phyloP scores from a whole-genome alignment of 2,797 vertebrate genomes.

The Choloepus didactylus region DNA sequence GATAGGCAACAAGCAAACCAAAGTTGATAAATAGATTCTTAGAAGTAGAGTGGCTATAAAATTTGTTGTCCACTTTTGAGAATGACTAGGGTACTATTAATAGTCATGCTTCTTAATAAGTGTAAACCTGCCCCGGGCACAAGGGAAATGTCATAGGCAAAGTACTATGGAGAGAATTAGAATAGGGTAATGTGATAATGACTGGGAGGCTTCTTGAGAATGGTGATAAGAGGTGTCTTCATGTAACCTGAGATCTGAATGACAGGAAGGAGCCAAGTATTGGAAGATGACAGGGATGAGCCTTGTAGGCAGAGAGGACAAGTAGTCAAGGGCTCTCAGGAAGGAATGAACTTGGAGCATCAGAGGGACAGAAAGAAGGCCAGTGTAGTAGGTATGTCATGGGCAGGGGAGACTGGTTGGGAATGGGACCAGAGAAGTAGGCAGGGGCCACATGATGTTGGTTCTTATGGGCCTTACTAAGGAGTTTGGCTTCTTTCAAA shows the following conservation, averaged over 20 bases:
- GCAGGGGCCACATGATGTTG: not conserved
- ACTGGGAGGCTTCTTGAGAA: constrained; percentile 25
- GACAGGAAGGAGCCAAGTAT: constrained; percentile 41
- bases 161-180: not conserved
- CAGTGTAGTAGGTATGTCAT: not conserved
- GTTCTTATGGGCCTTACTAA: not conserved
- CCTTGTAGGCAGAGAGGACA: constrained; percentile 2
- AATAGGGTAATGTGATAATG: not conserved
- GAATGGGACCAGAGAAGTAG: not conserved
- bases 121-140: not conserved
- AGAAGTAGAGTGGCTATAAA: not conserved
- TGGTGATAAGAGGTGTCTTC: constrained; percentile 7
- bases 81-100: not conserved
- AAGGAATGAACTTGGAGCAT: not conserved
- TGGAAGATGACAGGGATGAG: not conserved
- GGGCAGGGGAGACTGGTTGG: not conserved
- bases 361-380: not conserved
- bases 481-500: not conserved
- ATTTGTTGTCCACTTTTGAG: not conserved
- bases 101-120: constrained; percentile 16
- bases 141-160: not conserved
- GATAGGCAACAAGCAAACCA: not conserved
- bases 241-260: constrained; percentile 54
- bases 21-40: not conserved
- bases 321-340: not conserved